A percentile compares a stretch with the other conserved stretches of the same genome.
Evolutionary conservation across 2,888 invertebrate species (phyloP).

Genomic region (Alsophila aescularia): DNA sequence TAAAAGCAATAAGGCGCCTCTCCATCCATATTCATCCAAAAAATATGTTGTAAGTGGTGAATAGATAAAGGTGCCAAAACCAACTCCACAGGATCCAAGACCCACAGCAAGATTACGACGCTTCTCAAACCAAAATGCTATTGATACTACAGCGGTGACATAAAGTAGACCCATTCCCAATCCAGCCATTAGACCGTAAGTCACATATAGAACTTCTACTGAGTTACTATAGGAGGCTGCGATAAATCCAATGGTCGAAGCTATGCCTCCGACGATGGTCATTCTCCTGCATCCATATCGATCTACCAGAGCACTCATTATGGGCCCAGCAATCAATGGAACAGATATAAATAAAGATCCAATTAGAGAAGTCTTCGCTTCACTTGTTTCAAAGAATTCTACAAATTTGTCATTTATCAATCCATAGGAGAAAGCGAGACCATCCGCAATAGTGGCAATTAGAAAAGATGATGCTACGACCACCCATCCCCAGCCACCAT

Average conservation of each 20-base stretch:
- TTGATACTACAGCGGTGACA: constrained; percentile 95
- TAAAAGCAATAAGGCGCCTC: constrained; percentile 90
- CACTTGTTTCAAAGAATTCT: constrained; percentile 89
- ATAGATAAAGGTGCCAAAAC: constrained; percentile 94
- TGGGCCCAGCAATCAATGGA: constrained; percentile 92
- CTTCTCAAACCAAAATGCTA: constrained; percentile 97
- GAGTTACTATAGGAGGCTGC: constrained; percentile 89
- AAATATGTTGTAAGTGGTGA: constrained; percentile 92
- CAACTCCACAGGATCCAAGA: constrained; percentile 94
- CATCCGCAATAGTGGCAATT: constrained; percentile 95
- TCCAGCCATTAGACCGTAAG: constrained; percentile 93
- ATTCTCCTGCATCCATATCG: constrained; percentile 92
- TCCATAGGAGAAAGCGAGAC: constrained; percentile 96
- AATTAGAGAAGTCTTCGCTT: constrained; percentile 94
- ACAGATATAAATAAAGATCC: constrained; percentile 95
- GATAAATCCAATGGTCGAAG: constrained; percentile 90
- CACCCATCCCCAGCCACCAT: constrained; percentile 97
- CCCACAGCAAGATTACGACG: constrained; percentile 94
- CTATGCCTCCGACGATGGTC: constrained; percentile 89
- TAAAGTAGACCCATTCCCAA: constrained; percentile 93
- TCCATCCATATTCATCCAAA: constrained; percentile 91
- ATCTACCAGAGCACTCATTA: constrained; percentile 93
- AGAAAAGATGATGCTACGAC: constrained; percentile 94
- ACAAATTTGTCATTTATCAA: constrained; percentile 92
- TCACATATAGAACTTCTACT: constrained; percentile 90